A percentile compares a stretch with the other conserved stretches of the same genome.
These are phyloP conservation scores for Tricholaema leucomelas DNA, from an alignment of 2,113 vertebrate species.

Conservation along the genomic window DNA sequence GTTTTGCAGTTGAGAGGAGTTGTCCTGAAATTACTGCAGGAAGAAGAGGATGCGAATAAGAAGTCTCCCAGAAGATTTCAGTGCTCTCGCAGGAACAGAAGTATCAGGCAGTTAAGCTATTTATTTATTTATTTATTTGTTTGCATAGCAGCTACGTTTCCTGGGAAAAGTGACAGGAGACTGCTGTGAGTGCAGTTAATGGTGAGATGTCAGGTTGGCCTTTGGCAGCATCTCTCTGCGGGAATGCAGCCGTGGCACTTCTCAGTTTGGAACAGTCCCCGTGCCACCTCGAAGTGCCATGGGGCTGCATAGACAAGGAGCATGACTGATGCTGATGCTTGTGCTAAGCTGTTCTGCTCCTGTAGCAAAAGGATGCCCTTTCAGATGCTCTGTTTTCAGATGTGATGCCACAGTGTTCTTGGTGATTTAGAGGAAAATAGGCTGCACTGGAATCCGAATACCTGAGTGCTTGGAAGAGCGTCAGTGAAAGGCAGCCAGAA, in stretches of 20 bases:
- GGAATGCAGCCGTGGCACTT: neutral
- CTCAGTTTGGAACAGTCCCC: neutral
- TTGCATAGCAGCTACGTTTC: constrained; percentile 31
- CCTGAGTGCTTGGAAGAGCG: constrained; percentile 1
- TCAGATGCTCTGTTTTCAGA: fast-evolving
- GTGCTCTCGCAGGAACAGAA: constrained; percentile 35
- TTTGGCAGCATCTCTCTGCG: neutral
- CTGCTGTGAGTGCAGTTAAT: neutral
- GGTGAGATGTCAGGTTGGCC: neutral
- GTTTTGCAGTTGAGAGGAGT: constrained; percentile 22
- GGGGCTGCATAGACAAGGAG: neutral
- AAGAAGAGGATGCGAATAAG: constrained; percentile 19
- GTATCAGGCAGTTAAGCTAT: constrained; percentile 1
- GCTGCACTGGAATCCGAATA: neutral
- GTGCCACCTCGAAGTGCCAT: neutral
- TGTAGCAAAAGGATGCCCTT: neutral
- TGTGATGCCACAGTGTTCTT: fast-evolving
- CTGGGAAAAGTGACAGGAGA: constrained; percentile 25
- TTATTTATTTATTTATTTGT: too few species aligned
- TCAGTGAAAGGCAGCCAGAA: constrained; percentile 7
- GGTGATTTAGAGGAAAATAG: neutral
- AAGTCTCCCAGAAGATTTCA: constrained; percentile 29
- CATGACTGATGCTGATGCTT: fast-evolving
- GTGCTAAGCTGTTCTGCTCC: neutral
- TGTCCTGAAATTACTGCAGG: constrained; percentile 22